Evolutionary conservation across 2,888 invertebrate genomes (phyloP).

Genomic region (Keiferia lycopersicella): DNA sequence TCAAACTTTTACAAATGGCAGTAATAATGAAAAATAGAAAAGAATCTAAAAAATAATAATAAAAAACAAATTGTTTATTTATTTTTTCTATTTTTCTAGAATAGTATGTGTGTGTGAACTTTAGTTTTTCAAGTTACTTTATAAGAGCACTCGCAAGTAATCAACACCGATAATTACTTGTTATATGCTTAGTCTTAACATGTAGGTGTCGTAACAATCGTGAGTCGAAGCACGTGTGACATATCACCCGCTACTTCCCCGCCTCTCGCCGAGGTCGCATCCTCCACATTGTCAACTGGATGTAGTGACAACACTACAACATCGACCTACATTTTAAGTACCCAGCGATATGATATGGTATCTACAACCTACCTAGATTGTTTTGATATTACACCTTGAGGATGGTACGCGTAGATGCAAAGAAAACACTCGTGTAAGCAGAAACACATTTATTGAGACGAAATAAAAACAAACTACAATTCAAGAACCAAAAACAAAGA

Average conservation of each 20-base stretch:
- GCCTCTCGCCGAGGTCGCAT: slow-evolving; percentile 37
- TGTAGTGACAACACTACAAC: background rate
- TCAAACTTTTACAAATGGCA: no score
- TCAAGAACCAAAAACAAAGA: slow-evolving; percentile 36
- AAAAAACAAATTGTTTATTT: no score
- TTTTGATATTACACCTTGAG: slow-evolving; percentile 21
- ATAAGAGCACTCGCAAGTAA: no score
- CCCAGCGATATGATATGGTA: background rate
- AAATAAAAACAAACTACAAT: slow-evolving; percentile 38
- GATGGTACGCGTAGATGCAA: slow-evolving; percentile 22
- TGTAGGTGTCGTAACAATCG: slow-evolving; percentile 58
- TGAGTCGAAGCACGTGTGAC: slow-evolving; percentile 60
- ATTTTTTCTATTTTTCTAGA: no score
- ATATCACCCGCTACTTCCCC: slow-evolving; percentile 38
- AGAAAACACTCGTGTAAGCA: slow-evolving; percentile 40
- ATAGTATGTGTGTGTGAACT: no score
- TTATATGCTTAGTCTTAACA: background rate
- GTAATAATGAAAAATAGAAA: no score
- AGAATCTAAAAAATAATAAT: no score
- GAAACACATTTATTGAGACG: slow-evolving; percentile 44
- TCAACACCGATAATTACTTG: no score
- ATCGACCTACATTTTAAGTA: slow-evolving; percentile 20
- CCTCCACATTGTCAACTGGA: slow-evolving; percentile 27
- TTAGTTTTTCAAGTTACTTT: no score
- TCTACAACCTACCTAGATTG: slow-evolving; percentile 8